Evolutionary conservation across 2,797 vertebrate species (phyloP), one percentile per base, ranked within the genome.

Genomic region (Rhynchonycteris naso): DNA sequence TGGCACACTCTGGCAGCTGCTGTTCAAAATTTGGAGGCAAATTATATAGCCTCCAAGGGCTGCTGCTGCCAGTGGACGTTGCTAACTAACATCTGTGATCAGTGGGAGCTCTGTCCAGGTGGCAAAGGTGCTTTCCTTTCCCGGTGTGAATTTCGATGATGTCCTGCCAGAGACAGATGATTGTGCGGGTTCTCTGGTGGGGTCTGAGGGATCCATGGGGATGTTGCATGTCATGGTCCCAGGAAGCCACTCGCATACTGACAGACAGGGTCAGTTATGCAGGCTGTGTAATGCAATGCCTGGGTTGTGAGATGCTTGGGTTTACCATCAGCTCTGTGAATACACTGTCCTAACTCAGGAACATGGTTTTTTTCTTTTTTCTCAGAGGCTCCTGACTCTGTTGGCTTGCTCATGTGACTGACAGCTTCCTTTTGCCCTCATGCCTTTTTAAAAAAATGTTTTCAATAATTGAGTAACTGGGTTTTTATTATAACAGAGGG

Each of bases 391-490:
- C 11, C 76, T 86, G 63, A 38, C 24, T 19, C 2, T 56, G 33
- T 76, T 68, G 50, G 6, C 69, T 88, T 71, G 35, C 16, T 86
- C 50, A 0, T 2, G 24, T 82, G 87, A 92, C 65, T 69, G 68
- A 47, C 81, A 58, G 88, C 56, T 94, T 88, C 38, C 28, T 76
- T 71, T n/a, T 54, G 33, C 47, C 78, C 47, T 81, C 61, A 14
- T 47, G 33, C 61, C 54, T 87, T 88, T 88, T 61, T 6, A 61
- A 56, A 47, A 50, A 8, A 68, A 58, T 68, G 47, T 80, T 94
- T 96, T 93, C 38, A 94, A 54, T 95, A 95, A 97, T 96, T 96
- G 69, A 91, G 38, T 65, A 72, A 54, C 88, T 96, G 93, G 38
- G 59, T 58, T 93, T 97, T 96, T 83, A 88, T 87, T 74, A 84